Conservation (phyloP, 2,113 vertebrate genomes). For the Synchiropus splendidus region DNA sequence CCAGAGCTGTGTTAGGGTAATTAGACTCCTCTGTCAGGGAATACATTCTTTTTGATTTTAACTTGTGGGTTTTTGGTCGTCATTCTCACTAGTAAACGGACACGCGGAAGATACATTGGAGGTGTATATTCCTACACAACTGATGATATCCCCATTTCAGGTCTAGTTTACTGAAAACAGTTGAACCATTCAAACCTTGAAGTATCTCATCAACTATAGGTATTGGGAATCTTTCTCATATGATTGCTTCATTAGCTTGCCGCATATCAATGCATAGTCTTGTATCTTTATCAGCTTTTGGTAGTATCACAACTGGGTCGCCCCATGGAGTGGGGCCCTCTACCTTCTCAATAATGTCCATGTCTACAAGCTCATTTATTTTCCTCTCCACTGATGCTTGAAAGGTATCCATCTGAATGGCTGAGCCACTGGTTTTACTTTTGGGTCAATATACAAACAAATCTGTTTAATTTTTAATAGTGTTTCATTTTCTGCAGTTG, state of each 20-base stretch:
- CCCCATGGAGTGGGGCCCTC: slow-evolving; percentile 17
- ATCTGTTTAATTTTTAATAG: too few relatives aligned
- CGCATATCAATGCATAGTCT: slow-evolving; percentile 19
- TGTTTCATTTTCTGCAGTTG: too few relatives aligned
- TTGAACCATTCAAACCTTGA: slow-evolving; percentile 10
- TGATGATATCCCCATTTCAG: neutral
- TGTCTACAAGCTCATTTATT: slow-evolving; percentile 7
- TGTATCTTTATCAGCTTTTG: slow-evolving; percentile 16
- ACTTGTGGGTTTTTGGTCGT: too few relatives aligned
- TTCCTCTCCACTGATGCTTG: slow-evolving; percentile 1
- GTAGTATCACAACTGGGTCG: slow-evolving; percentile 17
- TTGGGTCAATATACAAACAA: too few relatives aligned
- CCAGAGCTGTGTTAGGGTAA: too few relatives aligned
- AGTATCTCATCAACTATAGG: slow-evolving; percentile 22
- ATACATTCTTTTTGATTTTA: too few relatives aligned
- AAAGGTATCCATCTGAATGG: too few relatives aligned
- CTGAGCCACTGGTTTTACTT: too few relatives aligned
- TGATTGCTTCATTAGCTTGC: slow-evolving; percentile 19
- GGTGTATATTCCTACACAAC: too few relatives aligned
- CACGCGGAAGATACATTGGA: too few relatives aligned
- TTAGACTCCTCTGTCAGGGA: too few relatives aligned
- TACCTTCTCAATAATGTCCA: slow-evolving; percentile 21
- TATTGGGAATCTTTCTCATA: slow-evolving; percentile 15
- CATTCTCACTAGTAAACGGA: too few relatives aligned
- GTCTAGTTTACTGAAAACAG: slow-evolving; percentile 19